Base-by-base conservation (phyloP, 1,140 invertebrate genomes). In the Diachasma alloeum region DNA sequence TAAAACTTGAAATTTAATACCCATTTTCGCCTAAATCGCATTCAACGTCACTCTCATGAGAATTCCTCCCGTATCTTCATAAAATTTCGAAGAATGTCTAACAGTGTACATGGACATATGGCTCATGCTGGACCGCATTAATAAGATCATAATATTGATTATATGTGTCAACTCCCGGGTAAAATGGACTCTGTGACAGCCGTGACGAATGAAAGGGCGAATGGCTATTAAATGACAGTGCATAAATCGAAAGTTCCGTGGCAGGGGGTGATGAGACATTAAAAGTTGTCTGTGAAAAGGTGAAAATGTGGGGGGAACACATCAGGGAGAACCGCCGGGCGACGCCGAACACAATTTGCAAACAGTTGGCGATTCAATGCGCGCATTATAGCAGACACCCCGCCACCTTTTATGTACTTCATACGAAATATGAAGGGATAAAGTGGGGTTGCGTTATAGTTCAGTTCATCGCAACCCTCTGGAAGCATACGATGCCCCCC, bases 141-240 rank as follows among this genome's bases (percentile, higher is more conserved):
- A 63, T 63, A 31, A 63, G 59, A 22, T 63, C 59, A 63, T 63
- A 26, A 63, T 63, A 63, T 63, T 63, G 59, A 31, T 63, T 63
- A 17, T 5, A 63, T 26, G 17, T 15, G 59, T 26, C 24, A 31
- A 24, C 6, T 26, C 22, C 59, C 59, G 9, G 19, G 13, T 53
- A 17, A 53, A 53, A n/a, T 46, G n/a, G 19, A 22, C 22, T 22
- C 53, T 6, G 8, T 63, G 24, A 31, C 59, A 31, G 1, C 59
- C 59, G 22, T 63, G 59, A 26, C 22, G 59, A 63, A 31, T 63
- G 26, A 59, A 63, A 63, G 24, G 59, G 59, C 59, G 24, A 31
- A 63, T 31, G 13, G 24, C 59, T 31, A 17, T 53, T 53, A 31
- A 63, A 63, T 63, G 59, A 63, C 22, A 63, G 17, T 11, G 24